Conservation (phyloP, 2,888 invertebrate species). For the Gryllus longicercus region DNA sequence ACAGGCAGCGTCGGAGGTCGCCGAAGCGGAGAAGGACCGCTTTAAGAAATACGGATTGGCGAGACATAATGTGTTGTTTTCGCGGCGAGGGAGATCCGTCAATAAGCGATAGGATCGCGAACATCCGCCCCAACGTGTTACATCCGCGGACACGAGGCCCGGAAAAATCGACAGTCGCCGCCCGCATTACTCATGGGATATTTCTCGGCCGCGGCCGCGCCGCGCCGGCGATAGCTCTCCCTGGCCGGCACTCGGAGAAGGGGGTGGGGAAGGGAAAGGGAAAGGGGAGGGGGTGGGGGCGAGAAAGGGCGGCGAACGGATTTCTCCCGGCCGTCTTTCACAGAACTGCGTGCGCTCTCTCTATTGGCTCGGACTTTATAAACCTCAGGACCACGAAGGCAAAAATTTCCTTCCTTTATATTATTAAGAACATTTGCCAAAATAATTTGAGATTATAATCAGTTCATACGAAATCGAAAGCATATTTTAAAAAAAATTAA, state of each 20-base stretch:
- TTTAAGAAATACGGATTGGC: neutral
- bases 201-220: neutral
- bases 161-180: neutral
- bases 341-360: too few species aligned
- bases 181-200: neutral
- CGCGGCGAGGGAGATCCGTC: neutral
- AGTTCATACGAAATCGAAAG: too few species aligned
- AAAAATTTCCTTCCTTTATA: too few species aligned
- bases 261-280: too few species aligned
- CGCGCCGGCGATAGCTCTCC: neutral
- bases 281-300: too few species aligned
- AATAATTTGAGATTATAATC: too few species aligned
- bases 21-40: neutral
- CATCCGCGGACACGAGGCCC: neutral
- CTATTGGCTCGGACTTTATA: too few species aligned
- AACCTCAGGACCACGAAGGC: too few species aligned
- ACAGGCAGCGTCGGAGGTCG: neutral
- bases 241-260: neutral
- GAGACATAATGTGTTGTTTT: slow-evolving; percentile 12
- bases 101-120: neutral
- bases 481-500: too few species aligned
- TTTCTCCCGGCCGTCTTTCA: too few species aligned
- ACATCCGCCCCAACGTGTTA: slow-evolving; percentile 1
- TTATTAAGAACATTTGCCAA: too few species aligned
- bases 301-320: too few species aligned